These are phyloP conservation scores for Nannoperca obscura DNA, from an alignment of 2,797 vertebrate genomes.

Conservation along the genomic window DNA sequence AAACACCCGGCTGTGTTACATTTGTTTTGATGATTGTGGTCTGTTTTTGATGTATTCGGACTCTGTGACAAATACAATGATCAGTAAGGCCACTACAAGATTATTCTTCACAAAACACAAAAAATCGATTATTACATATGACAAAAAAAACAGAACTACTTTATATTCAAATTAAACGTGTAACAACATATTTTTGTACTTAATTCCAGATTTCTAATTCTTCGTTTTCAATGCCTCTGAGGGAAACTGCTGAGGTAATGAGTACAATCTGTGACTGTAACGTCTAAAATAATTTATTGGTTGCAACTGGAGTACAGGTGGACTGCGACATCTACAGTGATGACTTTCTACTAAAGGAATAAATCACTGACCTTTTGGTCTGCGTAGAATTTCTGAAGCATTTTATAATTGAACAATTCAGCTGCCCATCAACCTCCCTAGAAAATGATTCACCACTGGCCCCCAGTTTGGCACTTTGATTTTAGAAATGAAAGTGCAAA, in stretches of 20 bases:
- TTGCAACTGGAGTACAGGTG: constrained; percentile 1
- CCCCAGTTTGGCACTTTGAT: background rate
- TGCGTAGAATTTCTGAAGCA: constrained; percentile 17
- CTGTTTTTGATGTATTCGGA: background rate
- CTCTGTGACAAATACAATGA: background rate
- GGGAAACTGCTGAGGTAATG: background rate
- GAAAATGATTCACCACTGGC: background rate
- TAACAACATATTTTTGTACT: background rate
- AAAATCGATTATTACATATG: background rate
- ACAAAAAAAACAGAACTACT: background rate
- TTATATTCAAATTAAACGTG: constrained; percentile 3
- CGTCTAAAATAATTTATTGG: constrained; percentile 10
- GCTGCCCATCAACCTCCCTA: constrained; percentile 3
- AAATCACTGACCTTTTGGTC: constrained; percentile 29
- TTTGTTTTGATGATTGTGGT: constrained; percentile 4
- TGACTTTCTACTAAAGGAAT: constrained; percentile 10
- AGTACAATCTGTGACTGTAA: background rate
- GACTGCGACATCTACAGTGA: constrained; percentile 4
- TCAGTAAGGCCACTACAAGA: constrained; percentile 11
- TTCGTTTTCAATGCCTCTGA: background rate
- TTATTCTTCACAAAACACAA: background rate
- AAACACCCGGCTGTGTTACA: background rate
- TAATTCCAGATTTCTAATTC: background rate
- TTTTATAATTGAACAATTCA: constrained; percentile 34
- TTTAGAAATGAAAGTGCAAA: constrained; percentile 19